Conservation (phyloP, 2,113 vertebrate genomes). For the Bucco capensis region DNA sequence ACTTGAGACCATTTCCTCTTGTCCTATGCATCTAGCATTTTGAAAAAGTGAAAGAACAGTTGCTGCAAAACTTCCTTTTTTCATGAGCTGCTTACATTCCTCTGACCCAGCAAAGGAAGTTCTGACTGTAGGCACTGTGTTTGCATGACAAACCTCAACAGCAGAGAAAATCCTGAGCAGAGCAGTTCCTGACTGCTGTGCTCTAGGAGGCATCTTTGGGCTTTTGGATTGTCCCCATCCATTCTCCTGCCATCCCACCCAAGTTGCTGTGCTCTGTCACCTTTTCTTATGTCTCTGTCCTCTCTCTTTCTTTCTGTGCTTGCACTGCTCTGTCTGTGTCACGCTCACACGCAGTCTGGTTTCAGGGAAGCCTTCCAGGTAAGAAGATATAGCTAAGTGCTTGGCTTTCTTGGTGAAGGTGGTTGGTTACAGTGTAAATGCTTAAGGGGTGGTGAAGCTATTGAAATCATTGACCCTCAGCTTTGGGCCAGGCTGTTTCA, state of each 20-base stretch:
- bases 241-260: background rate
- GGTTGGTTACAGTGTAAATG: background rate
- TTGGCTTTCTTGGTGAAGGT: background rate
- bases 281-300: slow-evolving; percentile 48
- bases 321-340: slow-evolving; percentile 64
- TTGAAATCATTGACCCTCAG: background rate
- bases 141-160: background rate
- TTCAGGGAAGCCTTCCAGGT: slow-evolving; percentile 68
- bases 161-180: background rate
- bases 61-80: background rate
- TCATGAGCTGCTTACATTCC: background rate
- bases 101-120: background rate
- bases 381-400: background rate
- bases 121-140: background rate
- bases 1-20: too few species aligned
- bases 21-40: background rate
- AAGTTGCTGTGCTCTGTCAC: background rate
- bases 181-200: background rate
- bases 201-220: background rate
- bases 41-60: background rate
- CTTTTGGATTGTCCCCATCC: background rate
- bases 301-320: slow-evolving; percentile 52
- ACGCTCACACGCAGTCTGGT: slow-evolving; percentile 66
- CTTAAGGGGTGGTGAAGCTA: background rate
- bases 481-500: background rate